A percentile compares a stretch with the other conserved stretches of the same genome.
These are phyloP conservation scores for Theristicus caerulescens DNA, from an alignment of 2,113 vertebrate species.

Conservation along the genomic window DNA sequence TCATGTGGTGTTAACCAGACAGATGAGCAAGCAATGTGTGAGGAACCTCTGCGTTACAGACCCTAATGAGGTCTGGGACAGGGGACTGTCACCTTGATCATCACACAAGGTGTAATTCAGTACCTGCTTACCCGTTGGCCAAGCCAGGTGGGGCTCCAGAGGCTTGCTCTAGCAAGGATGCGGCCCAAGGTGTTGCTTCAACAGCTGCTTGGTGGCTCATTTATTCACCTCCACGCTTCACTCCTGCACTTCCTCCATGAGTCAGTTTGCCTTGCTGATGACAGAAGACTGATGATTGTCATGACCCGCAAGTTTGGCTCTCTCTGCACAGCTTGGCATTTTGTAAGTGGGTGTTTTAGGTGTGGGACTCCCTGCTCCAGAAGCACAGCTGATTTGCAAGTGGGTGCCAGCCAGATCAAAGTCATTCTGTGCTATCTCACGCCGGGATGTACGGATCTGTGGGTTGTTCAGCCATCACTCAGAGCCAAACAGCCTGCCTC, in stretches of 20 bases:
- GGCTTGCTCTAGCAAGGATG: neutral
- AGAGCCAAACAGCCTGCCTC: neutral
- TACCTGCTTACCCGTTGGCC: neutral
- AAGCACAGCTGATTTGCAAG: neutral
- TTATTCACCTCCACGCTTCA: accelerated
- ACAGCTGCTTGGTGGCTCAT: neutral
- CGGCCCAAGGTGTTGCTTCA: neutral
- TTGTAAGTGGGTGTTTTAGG: neutral
- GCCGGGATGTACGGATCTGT: accelerated
- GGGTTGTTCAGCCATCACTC: neutral
- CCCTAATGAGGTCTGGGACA: neutral
- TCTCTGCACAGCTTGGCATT: neutral
- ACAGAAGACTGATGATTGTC: neutral
- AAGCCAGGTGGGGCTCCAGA: neutral
- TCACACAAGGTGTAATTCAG: neutral
- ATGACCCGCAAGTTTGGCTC: neutral
- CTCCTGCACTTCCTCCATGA: neutral
- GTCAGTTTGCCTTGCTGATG: neutral
- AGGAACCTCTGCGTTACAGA: neutral
- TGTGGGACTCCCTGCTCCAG: neutral
- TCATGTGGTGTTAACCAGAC: neutral
- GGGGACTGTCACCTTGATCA: neutral
- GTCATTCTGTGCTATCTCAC: neutral
- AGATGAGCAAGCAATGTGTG: neutral
- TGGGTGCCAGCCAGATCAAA: neutral